Evolutionary conservation across 1,140 invertebrate species (phyloP).

Genomic region (Diorhabda elongata): DNA sequence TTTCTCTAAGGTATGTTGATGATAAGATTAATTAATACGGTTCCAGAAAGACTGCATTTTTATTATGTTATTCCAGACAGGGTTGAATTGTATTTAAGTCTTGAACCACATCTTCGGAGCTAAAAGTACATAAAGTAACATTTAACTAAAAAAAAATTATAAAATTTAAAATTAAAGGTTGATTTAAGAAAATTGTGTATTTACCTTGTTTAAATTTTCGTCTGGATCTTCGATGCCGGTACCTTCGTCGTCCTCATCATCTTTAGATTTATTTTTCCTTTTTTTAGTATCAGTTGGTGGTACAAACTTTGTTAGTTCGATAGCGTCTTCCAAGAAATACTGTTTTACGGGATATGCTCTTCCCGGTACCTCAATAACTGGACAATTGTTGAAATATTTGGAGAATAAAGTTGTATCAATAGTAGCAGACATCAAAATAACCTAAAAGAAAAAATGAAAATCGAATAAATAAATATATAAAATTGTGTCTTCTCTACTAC

Average conservation of each 20-base stretch:
- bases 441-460: neutral
- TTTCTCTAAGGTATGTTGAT: too few relatives aligned
- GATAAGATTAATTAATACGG: too few relatives aligned
- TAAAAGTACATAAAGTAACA: too few relatives aligned
- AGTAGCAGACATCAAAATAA: slow-evolving; percentile 97
- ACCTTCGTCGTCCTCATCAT: slow-evolving; percentile 49
- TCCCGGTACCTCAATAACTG: slow-evolving; percentile 75
- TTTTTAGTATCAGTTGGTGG: slow-evolving; percentile 68
- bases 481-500: too few relatives aligned
- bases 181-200: too few relatives aligned
- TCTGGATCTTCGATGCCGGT: slow-evolving; percentile 61
- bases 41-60: too few relatives aligned
- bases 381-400: slow-evolving; percentile 87
- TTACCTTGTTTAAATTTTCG: slow-evolving; percentile 75
- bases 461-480: too few relatives aligned
- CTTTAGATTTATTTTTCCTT: slow-evolving; percentile 53
- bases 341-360: slow-evolving; percentile 77
- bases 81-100: too few relatives aligned
- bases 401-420: slow-evolving; percentile 89
- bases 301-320: slow-evolving; percentile 76
- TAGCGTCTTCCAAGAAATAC: slow-evolving; percentile 87
- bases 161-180: too few relatives aligned
- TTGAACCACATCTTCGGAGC: too few relatives aligned
- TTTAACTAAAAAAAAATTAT: too few relatives aligned
- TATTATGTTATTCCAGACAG: too few relatives aligned